Conservation (phyloP, 2,888 invertebrate species). For the Macaria liturata region DNA sequence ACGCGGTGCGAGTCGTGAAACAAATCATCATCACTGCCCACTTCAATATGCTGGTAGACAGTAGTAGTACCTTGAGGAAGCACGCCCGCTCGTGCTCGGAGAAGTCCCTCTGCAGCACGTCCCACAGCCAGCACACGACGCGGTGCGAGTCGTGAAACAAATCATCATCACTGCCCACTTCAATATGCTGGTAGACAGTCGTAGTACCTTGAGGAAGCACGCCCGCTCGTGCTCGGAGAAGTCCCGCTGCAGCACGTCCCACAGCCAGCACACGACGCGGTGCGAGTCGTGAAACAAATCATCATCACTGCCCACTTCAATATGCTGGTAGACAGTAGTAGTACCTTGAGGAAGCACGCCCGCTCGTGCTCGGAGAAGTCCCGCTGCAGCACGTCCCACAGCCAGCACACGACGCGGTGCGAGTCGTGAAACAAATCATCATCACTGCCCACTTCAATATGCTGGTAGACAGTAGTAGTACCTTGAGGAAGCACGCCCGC, state of each 20-base stretch:
- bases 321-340: no score
- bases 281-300: no score
- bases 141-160: no score
- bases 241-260: conserved; percentile 57
- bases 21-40: no score
- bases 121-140: no score
- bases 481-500: conserved; percentile 80
- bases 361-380: background rate
- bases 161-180: no score
- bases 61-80: background rate
- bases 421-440: no score
- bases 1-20: conserved; percentile 99
- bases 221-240: no score
- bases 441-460: conserved; percentile 31
- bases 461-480: conserved; percentile 45
- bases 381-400: conserved; percentile 83
- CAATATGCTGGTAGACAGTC: no score
- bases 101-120: conserved; percentile 88
- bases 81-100: conserved; percentile 92
- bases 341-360: background rate
- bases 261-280: no score
- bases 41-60: background rate
- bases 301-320: no score
- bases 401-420: conserved; percentile 98
- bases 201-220: background rate